Evolutionary conservation across 2,797 vertebrate genomes (phyloP), one percentile per base, ranked within the genome.

Genomic region (Karalla daura): DNA sequence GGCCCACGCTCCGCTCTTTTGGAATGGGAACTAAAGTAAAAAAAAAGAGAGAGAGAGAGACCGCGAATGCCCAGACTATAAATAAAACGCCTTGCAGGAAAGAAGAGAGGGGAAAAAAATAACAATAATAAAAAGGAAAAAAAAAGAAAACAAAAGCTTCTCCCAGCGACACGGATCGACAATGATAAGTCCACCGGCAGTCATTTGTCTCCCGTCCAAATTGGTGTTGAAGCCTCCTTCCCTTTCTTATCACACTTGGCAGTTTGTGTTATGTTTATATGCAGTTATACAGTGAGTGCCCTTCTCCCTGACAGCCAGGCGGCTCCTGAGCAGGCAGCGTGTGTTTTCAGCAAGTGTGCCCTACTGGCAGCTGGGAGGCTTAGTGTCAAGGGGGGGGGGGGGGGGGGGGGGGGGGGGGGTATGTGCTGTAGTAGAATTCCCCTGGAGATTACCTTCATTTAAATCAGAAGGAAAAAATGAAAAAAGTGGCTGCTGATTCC

Each of bases 201-300:
- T 89, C 84, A 51, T 91, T 92, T 93, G 87, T 91, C 89, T 90
- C 70, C 63, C 70, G 86, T 88, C 67, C 52, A 74, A 88, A 87
- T 78, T 75, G 64, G 49, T 79, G 86, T 85, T 77, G 85, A 87
- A 84, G 75, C 72, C 78, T 82, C 77, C 71, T 78, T 84, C 71
- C 77, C 50, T 41, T 70, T 78, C 83, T 87, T 89, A 90, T 90
- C 83, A 81, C 75, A 62, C 81, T 80, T 87, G 83, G 85, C 88
- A 89, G 86, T 85, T 78, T 83, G 73, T 68, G 78, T 82, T 68
- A 63, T 88, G 84, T 87, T 86, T 84, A 79, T 84, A 84, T 76
- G 81, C 81, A 70, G 75, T 85, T 88, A 77, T 81, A 83, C 84
- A 82, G 70, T 70, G 61, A 74, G 62, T 69, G 74, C 74, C 85